These are phyloP conservation scores for Phaethornis superciliosus DNA, from an alignment of 2,113 vertebrate species.

Conservation along the genomic window DNA sequence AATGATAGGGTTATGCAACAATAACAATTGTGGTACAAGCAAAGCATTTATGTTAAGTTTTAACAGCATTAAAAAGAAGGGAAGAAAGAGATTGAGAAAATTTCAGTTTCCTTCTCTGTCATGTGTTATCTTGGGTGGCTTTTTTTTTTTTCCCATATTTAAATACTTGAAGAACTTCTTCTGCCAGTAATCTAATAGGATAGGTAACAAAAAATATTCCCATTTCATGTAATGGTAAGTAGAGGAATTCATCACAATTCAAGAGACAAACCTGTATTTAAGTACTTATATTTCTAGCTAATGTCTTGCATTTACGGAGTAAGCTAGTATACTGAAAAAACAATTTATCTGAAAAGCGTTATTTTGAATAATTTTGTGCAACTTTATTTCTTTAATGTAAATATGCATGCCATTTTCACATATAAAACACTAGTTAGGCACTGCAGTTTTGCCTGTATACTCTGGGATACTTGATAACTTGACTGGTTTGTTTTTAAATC, in stretches of 20 bases:
- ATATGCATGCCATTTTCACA: not conserved
- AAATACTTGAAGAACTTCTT: constrained; percentile 21
- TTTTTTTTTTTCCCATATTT: constrained; percentile 27
- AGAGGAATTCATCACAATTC: not conserved
- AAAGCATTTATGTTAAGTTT: not conserved
- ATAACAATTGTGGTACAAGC: not conserved
- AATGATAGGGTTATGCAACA: constrained; percentile 24
- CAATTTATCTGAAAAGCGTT: not conserved
- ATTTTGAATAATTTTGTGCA: not conserved
- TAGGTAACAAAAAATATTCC: not conserved
- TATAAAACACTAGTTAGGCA: not conserved
- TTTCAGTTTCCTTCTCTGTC: constrained; percentile 51
- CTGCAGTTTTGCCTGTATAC: not conserved
- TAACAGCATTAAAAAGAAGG: constrained; percentile 10
- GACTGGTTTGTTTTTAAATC: not conserved
- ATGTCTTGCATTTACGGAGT: not conserved
- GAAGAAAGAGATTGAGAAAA: constrained; percentile 49
- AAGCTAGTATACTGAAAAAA: not conserved
- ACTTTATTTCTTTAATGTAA: not conserved
- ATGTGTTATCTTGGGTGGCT: not conserved
- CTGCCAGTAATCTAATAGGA: not conserved
- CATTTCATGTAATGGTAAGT: not conserved
- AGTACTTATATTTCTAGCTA: not conserved
- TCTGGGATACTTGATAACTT: not conserved
- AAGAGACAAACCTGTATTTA: not conserved